Percentiles rank a stretch among this genome's conserved stretches.
Evolutionary conservation across 2,113 vertebrate genomes (phyloP).

Genomic region (Apteryx owenii): DNA sequence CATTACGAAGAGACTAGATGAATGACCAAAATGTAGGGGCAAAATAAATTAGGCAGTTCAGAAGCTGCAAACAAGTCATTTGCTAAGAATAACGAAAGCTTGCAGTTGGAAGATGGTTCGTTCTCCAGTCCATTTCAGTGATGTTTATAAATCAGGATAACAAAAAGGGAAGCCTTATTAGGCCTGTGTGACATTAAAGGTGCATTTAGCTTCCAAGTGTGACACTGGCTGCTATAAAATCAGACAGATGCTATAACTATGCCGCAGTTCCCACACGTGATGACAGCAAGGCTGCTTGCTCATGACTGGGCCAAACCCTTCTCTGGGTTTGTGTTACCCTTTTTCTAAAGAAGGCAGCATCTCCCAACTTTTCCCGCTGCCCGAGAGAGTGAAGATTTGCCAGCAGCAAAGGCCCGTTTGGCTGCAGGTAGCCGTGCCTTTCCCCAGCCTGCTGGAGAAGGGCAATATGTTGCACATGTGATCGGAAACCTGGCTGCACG

Average conservation of each 20-base stretch:
- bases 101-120: not conserved
- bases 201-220: not conserved
- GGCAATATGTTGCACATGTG: not conserved
- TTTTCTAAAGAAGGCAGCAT: not conserved
- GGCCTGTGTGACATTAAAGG: not conserved
- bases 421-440: not conserved
- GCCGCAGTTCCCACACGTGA: not conserved
- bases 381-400: constrained; percentile 1
- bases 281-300: not conserved
- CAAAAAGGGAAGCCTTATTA: not conserved
- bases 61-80: constrained; percentile 26
- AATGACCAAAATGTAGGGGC: constrained; percentile 48
- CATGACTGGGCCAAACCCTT: not conserved
- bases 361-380: constrained; percentile 19
- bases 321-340: accelerated
- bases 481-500: not conserved
- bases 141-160: constrained; percentile 50
- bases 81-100: not conserved
- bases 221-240: not conserved
- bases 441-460: not conserved
- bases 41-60: constrained; percentile 61
- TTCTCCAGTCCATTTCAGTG: not conserved
- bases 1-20: constrained; percentile 61
- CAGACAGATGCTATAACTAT: not conserved
- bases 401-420: not conserved